Base-by-base conservation (phyloP, 2,888 invertebrate genomes). In the Dendrolimus pini region DNA sequence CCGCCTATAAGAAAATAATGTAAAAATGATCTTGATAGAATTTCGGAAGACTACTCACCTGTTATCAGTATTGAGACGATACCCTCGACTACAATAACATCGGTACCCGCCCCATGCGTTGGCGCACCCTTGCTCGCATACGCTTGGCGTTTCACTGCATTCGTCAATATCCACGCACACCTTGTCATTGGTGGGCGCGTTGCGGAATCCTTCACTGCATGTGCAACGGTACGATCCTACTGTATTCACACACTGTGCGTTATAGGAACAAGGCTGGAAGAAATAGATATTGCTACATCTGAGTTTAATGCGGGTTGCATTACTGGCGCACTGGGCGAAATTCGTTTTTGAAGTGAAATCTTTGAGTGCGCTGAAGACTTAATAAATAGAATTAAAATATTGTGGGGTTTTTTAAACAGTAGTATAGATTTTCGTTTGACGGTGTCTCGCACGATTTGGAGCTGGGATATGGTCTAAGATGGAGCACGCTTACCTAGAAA, bases 21-120 rank as follows among this genome's bases (percentile, higher is more conserved):
- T 6, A 30, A 30, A 3, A 30, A 6, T 30, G 3, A 30, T 30
- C 6, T 30, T 30, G 30, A 30, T 30, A 30, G 30, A 30, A 30
- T 30, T 30, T 30, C 3, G 30, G 30, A 30, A 30, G 3, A 30
- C 6, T 30, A 52, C 67, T 62, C 54, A 94, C 91, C 94, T 93
- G 74, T 96, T 96, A 69, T 96, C 95, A 1, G 84, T 67, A 55
- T 93, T 93, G 1, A 99, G 85, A 3, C 94, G 92, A 82, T 95
- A 99, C 0, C 99, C 99, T 1, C 92, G 83, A 61, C 94, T 93
- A 78, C 99, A 99, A n/a, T 94, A 93, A 80, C 99, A 99, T 62
- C 95, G 93, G 84, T 95, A 98, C 0, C 96, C 94, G 1, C 99
- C 99, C 94, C 96, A 97, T 18, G 94, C 93, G 83, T 99, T 99